Evolutionary conservation across 2,888 invertebrate species (phyloP).

Genomic region (Eucriotettix oculatus): DNA sequence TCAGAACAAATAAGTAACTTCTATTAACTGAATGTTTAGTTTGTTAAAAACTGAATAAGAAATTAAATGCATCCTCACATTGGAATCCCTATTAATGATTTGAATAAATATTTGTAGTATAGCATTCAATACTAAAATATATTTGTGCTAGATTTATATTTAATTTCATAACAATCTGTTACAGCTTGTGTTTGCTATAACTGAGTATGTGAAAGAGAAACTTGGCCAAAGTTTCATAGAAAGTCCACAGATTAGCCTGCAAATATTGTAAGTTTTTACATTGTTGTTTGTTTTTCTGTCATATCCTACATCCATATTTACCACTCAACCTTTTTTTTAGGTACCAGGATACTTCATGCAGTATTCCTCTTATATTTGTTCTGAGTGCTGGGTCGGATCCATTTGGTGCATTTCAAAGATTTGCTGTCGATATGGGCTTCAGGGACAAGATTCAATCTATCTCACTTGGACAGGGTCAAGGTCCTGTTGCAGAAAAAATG

Average conservation of each 20-base stretch:
- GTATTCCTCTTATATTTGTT: slow-evolving; percentile 70
- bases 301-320: background rate
- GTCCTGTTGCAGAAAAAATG: slow-evolving; percentile 68
- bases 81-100: too few relatives aligned
- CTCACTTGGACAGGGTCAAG: slow-evolving; percentile 83
- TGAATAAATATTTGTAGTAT: too few relatives aligned
- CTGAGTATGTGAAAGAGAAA: slow-evolving; percentile 59
- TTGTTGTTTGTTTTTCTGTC: background rate
- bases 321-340: slow-evolving; percentile 29
- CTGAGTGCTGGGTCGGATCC: slow-evolving; percentile 82
- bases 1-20: too few relatives aligned
- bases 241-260: slow-evolving; percentile 56
- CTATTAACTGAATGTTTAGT: too few relatives aligned
- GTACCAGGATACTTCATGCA: slow-evolving; percentile 49
- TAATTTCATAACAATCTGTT: background rate
- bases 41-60: too few relatives aligned
- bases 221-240: slow-evolving; percentile 69
- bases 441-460: slow-evolving; percentile 57
- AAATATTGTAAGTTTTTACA: slow-evolving; percentile 35
- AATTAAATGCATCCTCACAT: too few relatives aligned
- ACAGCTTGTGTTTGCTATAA: slow-evolving; percentile 57
- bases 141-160: too few relatives aligned
- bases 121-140: too few relatives aligned
- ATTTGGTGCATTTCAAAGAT: slow-evolving; percentile 63
- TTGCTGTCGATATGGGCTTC: slow-evolving; percentile 59